phyloP scores from a whole-genome alignment of 2,888 invertebrate genomes.

The Idaea aversata region DNA sequence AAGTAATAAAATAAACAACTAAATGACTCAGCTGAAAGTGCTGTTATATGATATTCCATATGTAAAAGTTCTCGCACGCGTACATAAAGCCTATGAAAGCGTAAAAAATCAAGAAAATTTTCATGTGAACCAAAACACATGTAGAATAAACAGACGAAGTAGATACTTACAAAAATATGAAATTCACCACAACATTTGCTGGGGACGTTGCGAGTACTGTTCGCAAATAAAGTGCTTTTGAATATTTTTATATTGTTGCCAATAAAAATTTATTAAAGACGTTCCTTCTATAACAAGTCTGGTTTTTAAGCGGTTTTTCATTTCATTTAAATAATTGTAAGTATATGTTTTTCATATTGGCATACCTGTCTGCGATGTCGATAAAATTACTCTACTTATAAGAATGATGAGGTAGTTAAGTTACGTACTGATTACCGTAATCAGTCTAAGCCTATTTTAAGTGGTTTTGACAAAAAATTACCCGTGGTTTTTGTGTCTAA shows the following conservation, averaged over 20 bases:
- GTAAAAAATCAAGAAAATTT: conserved; percentile 78
- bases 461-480: too few species aligned
- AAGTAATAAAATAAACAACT: conserved; percentile 43
- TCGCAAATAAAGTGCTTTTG: conserved; percentile 34
- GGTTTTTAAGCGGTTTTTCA: neutral
- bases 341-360: too few species aligned
- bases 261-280: neutral
- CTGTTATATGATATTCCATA: conserved; percentile 70
- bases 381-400: too few species aligned
- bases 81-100: conserved; percentile 76
- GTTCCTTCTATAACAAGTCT: neutral
- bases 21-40: conserved; percentile 64
- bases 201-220: conserved; percentile 63
- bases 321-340: too few species aligned
- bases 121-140: conserved; percentile 80
- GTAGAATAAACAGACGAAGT: conserved; percentile 78
- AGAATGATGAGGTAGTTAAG: too few species aligned
- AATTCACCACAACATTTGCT: conserved; percentile 81
- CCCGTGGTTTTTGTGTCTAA: too few species aligned
- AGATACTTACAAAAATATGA: conserved; percentile 81
- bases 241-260: neutral
- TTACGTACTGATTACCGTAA: too few species aligned
- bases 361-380: too few species aligned
- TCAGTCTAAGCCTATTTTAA: too few species aligned
- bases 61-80: conserved; percentile 66